phyloP scores from a whole-genome alignment of 2,888 invertebrate genomes.

The Melanophora roralis region DNA sequence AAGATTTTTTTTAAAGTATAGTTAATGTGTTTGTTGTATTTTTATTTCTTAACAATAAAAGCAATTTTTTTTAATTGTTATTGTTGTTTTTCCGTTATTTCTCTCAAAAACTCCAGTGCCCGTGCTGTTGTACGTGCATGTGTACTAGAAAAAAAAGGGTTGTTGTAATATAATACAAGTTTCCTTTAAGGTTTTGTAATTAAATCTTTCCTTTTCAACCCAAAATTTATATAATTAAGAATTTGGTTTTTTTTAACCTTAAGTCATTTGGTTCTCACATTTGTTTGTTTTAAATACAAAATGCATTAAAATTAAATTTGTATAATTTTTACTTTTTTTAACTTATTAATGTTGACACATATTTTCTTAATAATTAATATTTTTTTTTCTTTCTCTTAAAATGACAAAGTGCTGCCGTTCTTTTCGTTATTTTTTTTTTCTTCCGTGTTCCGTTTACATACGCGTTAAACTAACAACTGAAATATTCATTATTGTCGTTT shows the following conservation, averaged over 20 bases:
- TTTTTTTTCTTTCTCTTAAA: not conserved
- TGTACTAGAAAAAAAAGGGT: not conserved
- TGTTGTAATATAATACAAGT: too few relatives aligned
- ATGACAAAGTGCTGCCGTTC: not conserved
- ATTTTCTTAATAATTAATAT: not conserved
- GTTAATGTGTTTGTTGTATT: not conserved
- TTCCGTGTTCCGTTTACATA: conserved; percentile 57
- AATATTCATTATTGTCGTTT: conserved; percentile 41
- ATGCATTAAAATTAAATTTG: conserved; percentile 6
- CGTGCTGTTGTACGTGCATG: conserved; percentile 20
- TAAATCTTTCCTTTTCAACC: too few relatives aligned
- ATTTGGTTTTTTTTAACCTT: not conserved
- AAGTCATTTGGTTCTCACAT: not conserved
- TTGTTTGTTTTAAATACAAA: not conserved
- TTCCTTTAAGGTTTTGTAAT: too few relatives aligned
- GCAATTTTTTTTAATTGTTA: not conserved
- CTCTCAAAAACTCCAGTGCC: not conserved
- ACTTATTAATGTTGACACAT: conserved; percentile 5
- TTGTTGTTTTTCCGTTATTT: conserved; percentile 1
- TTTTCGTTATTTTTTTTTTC: conserved; percentile 8
- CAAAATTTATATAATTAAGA: too few relatives aligned
- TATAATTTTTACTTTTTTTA: not conserved
- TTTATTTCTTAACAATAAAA: not conserved
- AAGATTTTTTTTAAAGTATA: not conserved
- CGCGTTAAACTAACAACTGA: conserved; percentile 63